Base-by-base conservation (phyloP, 2,888 invertebrate species). In the Xiphydria camelus region DNA sequence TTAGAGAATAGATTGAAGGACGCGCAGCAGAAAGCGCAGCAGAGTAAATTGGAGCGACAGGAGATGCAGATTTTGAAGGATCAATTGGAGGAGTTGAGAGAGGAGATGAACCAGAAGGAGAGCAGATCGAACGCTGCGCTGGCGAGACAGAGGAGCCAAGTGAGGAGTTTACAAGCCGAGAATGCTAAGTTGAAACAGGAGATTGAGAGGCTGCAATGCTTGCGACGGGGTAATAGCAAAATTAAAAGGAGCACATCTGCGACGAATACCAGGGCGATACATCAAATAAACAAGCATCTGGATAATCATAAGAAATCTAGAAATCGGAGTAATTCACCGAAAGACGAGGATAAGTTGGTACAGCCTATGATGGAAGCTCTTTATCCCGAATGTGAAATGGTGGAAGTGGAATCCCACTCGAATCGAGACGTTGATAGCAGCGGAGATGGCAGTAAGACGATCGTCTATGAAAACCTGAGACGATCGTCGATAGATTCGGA, bases 81-180 rank as follows among this genome's bases (percentile, higher is more conserved):
- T 45, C 84, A 88, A 73, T 72, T 90, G 22, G 80, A 78, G 41
- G 79, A 82, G 32, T 71, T 88, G 1, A 85, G 83, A 68, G 83
- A 85, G 51, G 85, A 88, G 54, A 77, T 87, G 12, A 83, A 82
- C 64, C 68, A 83, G n/a, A 89, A 88, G 75, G 90, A 91, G 59
- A 83, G 84, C 10, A 83, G 85, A 61, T 86, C 86, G 64, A 84
- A 86, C 4, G 83, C 87, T 0, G 82, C 82, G 0, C 87, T 87
- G 64, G 88, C 88, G 1, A 79, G 89, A 53, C 78, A 89, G 6
- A 80, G 89, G 14, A 88, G 86, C 53, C 89, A 90, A 73, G 76
- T 89, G 19, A 85, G 88, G 69, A 80, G 83, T 33, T 75, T 86
- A 41, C 89, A 89, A 68, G 85, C 85, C 61, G 89, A 89, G 59